Percentiles rank a stretch among this genome's conserved stretches.
These are phyloP conservation scores for Drosophila meridionalis DNA, from an alignment of 2,888 invertebrate species.

Conservation along the genomic window DNA sequence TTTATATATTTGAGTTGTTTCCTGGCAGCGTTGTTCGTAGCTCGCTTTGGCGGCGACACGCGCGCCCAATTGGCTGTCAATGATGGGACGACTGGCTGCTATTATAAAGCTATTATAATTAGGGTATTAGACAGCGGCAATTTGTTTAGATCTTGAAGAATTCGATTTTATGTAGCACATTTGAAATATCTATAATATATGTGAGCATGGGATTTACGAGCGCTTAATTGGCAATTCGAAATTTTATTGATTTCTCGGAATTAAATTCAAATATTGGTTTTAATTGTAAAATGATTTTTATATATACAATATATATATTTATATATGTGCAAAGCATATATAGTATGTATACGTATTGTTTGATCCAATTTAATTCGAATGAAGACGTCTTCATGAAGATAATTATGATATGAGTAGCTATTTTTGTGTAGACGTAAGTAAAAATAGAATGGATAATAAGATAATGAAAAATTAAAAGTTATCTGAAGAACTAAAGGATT, in stretches of 20 bases:
- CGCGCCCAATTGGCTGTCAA: slow-evolving; percentile 50
- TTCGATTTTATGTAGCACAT: slow-evolving; percentile 3
- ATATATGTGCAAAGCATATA: background rate
- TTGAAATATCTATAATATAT: background rate
- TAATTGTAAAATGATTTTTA: background rate
- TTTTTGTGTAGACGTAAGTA: background rate
- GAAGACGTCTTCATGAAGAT: background rate
- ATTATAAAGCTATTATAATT: background rate
- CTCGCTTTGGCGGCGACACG: slow-evolving; percentile 49
- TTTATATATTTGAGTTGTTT: slow-evolving; percentile 23
- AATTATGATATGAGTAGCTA: background rate
- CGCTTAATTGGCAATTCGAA: background rate
- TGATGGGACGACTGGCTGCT: slow-evolving; percentile 22
- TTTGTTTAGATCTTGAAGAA: background rate
- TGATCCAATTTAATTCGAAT: background rate
- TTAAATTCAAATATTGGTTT: background rate
- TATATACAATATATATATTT: background rate
- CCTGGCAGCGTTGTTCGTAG: slow-evolving; percentile 24
- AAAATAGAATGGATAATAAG: background rate
- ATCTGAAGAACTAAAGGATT: background rate
- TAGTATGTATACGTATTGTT: background rate
- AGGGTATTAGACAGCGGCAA: slow-evolving; percentile 17
- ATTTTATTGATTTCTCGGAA: too few relatives aligned
- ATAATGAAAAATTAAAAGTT: background rate
- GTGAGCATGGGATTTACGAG: background rate